Evolutionary conservation across 1,140 invertebrate species (phyloP).

Genomic region (Conus betulinus): DNA sequence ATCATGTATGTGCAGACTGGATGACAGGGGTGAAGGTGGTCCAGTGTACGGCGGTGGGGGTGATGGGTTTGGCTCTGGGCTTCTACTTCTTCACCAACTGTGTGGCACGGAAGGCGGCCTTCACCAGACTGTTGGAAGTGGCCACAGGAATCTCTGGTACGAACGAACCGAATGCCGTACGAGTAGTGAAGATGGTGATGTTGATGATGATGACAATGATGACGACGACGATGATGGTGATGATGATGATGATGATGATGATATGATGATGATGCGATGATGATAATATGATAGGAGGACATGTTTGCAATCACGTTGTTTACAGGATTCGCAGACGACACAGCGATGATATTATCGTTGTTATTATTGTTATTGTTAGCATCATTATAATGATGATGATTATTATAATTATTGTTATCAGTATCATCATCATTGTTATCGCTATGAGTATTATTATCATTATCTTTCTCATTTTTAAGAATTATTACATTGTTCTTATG

Average conservation of each 20-base stretch:
- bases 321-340: too few species aligned
- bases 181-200: not conserved
- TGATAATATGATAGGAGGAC: not conserved
- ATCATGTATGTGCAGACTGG: not conserved
- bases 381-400: too few species aligned
- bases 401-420: too few species aligned
- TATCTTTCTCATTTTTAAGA: too few species aligned
- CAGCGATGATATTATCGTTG: too few species aligned
- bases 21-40: not conserved
- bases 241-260: not conserved
- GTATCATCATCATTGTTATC: too few species aligned
- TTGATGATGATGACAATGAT: not conserved
- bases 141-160: not conserved
- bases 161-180: not conserved
- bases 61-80: not conserved
- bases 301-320: too few species aligned
- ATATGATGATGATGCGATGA: not conserved
- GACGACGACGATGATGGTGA: not conserved
- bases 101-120: not conserved
- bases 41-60: not conserved
- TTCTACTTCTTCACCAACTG: not conserved
- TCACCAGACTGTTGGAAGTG: not conserved
- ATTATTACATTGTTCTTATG: too few species aligned
- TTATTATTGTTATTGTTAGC: too few species aligned
- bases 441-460: too few species aligned